Conservation (phyloP, 2,797 vertebrate genomes). For the Sebastes taczanowskii region DNA sequence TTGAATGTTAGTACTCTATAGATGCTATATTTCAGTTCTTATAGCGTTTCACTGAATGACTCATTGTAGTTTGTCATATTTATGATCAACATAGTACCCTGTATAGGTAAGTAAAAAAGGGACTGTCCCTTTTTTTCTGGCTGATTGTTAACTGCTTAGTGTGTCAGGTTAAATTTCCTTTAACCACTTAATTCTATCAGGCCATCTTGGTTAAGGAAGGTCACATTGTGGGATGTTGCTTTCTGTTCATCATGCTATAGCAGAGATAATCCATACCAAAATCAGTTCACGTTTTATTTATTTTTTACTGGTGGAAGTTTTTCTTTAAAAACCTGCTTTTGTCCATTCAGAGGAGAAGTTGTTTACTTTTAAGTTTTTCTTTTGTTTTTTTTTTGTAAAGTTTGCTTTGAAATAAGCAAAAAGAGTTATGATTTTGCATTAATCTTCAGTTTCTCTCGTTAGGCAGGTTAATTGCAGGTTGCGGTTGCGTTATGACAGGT, state of each 20-base stretch:
- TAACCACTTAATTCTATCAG: conserved; percentile 27
- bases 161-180: conserved; percentile 51
- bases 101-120: conserved; percentile 55
- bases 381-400: background rate
- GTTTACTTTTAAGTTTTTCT: conserved; percentile 11
- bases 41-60: conserved; percentile 54
- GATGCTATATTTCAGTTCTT: conserved; percentile 58
- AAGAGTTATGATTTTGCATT: conserved; percentile 23
- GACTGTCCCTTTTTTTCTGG: conserved; percentile 52
- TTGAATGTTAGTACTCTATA: conserved; percentile 58
- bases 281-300: conserved; percentile 23
- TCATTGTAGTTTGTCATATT: conserved; percentile 67
- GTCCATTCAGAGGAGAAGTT: conserved; percentile 8
- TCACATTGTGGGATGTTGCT: conserved; percentile 47
- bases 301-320: conserved; percentile 34
- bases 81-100: conserved; percentile 56
- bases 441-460: conserved; percentile 47
- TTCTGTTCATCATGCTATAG: conserved; percentile 40
- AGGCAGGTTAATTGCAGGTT: conserved; percentile 59
- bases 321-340: conserved; percentile 19
- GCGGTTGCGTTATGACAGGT: conserved; percentile 60
- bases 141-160: conserved; percentile 50
- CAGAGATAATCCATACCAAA: conserved; percentile 44
- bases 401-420: conserved; percentile 42
- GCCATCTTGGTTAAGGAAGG: conserved; percentile 41